Conservation (phyloP, 1,140 invertebrate genomes). For the Himalopsyche phryganea region DNA sequence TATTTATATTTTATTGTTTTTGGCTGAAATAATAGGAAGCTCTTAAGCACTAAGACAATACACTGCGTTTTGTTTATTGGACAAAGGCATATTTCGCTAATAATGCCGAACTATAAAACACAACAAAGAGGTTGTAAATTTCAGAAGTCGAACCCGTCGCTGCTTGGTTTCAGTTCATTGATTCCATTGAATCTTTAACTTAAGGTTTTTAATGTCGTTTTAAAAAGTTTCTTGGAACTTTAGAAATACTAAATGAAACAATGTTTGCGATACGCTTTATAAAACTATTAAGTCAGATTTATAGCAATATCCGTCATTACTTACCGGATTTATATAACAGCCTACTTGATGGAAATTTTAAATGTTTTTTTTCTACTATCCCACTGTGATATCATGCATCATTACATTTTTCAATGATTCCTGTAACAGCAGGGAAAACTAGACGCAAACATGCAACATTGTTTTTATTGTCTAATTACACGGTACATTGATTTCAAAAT, state of each 20-base stretch:
- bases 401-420: no score
- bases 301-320: no score
- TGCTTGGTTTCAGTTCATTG: slow-evolving; percentile 1
- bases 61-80: slow-evolving; percentile 12
- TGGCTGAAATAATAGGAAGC: no score
- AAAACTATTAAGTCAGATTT: background rate
- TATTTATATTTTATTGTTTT: no score
- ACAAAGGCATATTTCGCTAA: slow-evolving; percentile 7
- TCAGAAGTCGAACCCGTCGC: background rate
- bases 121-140: background rate
- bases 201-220: background rate
- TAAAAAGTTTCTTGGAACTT: background rate
- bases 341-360: no score
- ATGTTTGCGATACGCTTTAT: background rate
- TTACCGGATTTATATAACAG: no score
- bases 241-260: slow-evolving; percentile 6
- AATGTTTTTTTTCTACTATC: no score
- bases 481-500: no score
- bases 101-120: slow-evolving; percentile 1
- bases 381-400: no score
- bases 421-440: no score
- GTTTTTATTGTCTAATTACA: no score
- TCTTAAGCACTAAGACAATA: slow-evolving; percentile 1
- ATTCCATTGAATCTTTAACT: background rate
- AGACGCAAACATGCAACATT: no score